Base-by-base conservation (phyloP, 2,888 invertebrate species). In the Noctua janthina region DNA sequence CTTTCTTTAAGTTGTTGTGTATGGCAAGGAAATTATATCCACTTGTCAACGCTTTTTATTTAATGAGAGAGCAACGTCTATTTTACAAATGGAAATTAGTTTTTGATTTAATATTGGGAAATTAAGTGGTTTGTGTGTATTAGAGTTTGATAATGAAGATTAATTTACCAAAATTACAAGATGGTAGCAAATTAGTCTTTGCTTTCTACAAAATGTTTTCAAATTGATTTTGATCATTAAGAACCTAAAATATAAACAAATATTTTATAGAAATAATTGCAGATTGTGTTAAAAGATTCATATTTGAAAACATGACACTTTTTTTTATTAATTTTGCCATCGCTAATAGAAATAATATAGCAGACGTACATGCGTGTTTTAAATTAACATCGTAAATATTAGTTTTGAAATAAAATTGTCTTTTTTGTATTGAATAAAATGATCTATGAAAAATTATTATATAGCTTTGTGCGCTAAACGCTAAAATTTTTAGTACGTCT, bases 61-160 rank as follows among this genome's bases (percentile, higher is more conserved):
- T 54, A 76, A 59, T 46, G 20, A 86, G 88, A 87, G 77, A 88
- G 88, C 85, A 90, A 89, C 73, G 90, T 66, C 88, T 87, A 81
- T 81, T 87, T 88, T 77, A 72, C 51, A 67, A 78, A 76, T 81
- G 43, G 62, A 73, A 56, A 64, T 75, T 74, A 29, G 20, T 49
- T 69, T 23, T 56, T 49, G 43, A 64, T 66, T 46, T 54, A 70
- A 35, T 78, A 62, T 46, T 72, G 71, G 69, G 70, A 29, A 51
- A 54, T 76, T 73, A 73, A 74, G 13, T 78, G 74, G 84, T 76
- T 88, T 82, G 43, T 39, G 46, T 69, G 51, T 83, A 74, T 68
- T 75, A 78, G 23, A 51, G 62, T 69, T 86, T 77, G 15, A 46
- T 68, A 20, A 54, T 66, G 23, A 78, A 79, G 78, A 79, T 75